A percentile compares a stretch with the other conserved stretches of the same genome.
phyloP scores from a whole-genome alignment of 2,888 invertebrate genomes.

The Papilio elwesi region DNA sequence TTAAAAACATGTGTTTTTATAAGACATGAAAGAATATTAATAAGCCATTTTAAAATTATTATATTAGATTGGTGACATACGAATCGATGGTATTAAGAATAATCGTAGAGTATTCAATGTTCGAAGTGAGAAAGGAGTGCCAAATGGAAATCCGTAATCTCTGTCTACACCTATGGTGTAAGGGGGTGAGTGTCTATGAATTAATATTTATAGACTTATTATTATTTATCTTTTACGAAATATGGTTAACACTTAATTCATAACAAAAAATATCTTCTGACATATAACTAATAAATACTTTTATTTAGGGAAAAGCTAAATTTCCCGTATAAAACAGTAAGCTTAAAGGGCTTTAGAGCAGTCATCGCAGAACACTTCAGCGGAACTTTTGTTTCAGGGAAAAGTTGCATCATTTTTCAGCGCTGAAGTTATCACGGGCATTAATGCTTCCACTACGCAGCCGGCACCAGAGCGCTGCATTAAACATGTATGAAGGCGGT shows the following conservation, averaged over 20 bases:
- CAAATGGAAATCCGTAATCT: no score
- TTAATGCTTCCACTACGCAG: constrained; percentile 28
- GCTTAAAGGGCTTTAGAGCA: constrained; percentile 17
- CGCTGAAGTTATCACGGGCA: constrained; percentile 31
- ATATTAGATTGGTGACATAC: no score
- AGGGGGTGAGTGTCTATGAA: no score
- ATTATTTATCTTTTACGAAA: background rate
- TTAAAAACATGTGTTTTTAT: no score
- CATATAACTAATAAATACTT: background rate
- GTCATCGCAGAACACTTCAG: constrained; percentile 29
- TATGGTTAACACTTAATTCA: background rate
- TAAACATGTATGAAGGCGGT: constrained; percentile 30
- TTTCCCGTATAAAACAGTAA: constrained; percentile 15
- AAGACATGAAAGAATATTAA: no score
- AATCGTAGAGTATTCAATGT: no score
- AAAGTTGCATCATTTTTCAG: constrained; percentile 40
- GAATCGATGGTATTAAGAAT: no score
- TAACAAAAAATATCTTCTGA: background rate
- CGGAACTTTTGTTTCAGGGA: constrained; percentile 27
- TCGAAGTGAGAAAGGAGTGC: no score
- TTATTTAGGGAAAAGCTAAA: background rate
- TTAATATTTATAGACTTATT: no score
- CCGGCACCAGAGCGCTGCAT: background rate
- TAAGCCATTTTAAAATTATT: no score
- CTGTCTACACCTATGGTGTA: no score